Evolutionary conservation across 2,797 vertebrate genomes (phyloP).

Genomic region (Lagorchestes hirsutus): DNA sequence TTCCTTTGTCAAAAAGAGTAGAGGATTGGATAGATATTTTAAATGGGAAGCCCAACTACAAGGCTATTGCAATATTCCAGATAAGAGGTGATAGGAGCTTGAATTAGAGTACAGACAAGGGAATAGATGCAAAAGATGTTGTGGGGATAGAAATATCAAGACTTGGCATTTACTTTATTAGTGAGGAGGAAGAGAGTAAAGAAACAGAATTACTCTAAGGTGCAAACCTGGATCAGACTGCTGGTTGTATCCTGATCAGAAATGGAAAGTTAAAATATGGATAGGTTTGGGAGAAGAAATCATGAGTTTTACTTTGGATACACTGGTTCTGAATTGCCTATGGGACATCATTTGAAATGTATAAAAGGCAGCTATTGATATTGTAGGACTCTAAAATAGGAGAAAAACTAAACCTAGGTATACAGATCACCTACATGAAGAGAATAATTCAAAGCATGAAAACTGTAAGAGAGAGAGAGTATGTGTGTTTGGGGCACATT

Average conservation of each 20-base stretch:
- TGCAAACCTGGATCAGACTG: not conserved
- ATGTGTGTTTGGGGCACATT: too few relatives aligned
- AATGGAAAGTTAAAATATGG: not conserved
- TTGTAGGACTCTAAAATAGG: not conserved
- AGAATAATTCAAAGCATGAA: not conserved
- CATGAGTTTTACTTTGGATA: not conserved
- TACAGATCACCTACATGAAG: not conserved
- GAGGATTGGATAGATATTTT: not conserved
- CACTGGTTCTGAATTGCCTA: not conserved
- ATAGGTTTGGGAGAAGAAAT: not conserved
- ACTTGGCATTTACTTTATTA: not conserved
- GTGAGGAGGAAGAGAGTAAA: not conserved
- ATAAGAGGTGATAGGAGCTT: not conserved
- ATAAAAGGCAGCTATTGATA: not conserved
- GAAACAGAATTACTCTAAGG: not conserved
- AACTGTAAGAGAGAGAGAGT: not conserved
- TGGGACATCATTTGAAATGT: not conserved
- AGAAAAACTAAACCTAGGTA: not conserved
- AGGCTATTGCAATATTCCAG: not conserved
- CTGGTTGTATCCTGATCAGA: not conserved
- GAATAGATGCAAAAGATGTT: not conserved
- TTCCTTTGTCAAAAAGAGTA: not conserved
- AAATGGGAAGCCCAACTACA: not conserved
- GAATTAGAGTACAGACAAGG: not conserved
- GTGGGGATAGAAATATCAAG: not conserved